Percentiles rank a stretch among this genome's conserved stretches.
Evolutionary conservation across 2,113 vertebrate species (phyloP).

Genomic region (Leptosomus discolor): DNA sequence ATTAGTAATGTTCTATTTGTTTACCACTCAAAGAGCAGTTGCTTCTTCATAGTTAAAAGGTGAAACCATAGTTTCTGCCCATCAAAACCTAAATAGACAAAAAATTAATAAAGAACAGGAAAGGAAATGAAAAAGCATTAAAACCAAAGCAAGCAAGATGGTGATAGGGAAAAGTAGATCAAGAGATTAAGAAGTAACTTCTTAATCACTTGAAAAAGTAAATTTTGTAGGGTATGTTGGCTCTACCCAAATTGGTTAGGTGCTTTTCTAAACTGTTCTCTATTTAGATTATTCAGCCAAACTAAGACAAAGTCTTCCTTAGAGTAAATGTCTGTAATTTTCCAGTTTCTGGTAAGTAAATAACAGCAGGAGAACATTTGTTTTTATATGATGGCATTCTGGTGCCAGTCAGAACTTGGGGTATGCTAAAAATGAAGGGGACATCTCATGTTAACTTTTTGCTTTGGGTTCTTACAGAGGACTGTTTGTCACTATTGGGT

Average conservation of each 20-base stretch:
- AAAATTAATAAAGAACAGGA: not conserved
- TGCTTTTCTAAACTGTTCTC: slow-evolving; percentile 33
- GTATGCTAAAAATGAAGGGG: slow-evolving; percentile 40
- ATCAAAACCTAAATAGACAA: not conserved
- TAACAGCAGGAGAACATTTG: slow-evolving; percentile 59
- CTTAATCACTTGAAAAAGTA: not conserved
- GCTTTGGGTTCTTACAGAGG: slow-evolving; percentile 17
- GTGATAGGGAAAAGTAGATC: not conserved
- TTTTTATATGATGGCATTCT: slow-evolving; percentile 33
- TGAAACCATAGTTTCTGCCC: not conserved
- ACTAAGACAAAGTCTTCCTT: slow-evolving; percentile 14
- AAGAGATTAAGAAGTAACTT: not conserved
- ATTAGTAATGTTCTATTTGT: not conserved
- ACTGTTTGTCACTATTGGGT: slow-evolving; percentile 33
- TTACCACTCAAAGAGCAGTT: not conserved
- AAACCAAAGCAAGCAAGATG: not conserved
- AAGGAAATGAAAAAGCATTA: not conserved
- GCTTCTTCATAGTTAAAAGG: not conserved
- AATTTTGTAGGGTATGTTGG: not conserved
- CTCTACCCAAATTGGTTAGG: not conserved
- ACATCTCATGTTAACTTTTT: slow-evolving; percentile 27
- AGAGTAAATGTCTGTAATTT: slow-evolving; percentile 45
- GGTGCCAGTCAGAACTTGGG: slow-evolving; percentile 48
- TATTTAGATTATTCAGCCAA: slow-evolving; percentile 4
- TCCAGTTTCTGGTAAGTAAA: slow-evolving; percentile 53